Evolutionary conservation across 2,888 invertebrate genomes (phyloP).

Genomic region (Melikaiella ostensackeni): DNA sequence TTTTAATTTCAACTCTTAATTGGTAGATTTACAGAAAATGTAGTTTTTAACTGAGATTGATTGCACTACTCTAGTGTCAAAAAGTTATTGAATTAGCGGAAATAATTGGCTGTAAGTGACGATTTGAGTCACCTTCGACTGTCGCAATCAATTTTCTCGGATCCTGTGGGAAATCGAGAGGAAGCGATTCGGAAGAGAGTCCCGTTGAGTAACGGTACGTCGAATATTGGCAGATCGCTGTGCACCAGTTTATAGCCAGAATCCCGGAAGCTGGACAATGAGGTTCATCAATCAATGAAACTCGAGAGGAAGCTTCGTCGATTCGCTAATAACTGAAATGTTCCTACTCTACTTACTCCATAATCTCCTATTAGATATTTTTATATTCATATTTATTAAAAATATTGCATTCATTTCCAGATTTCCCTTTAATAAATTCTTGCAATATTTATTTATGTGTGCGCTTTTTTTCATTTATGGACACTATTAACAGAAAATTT

Average conservation of each 20-base stretch:
- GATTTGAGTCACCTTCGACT: conserved; percentile 34
- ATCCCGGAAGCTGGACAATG: conserved; percentile 46
- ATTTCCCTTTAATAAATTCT: too few relatives aligned
- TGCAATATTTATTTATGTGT: too few relatives aligned
- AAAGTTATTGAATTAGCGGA: conserved; percentile 38
- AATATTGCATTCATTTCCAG: too few relatives aligned
- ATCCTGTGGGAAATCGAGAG: conserved; percentile 37
- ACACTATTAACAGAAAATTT: too few relatives aligned
- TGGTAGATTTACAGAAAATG: background rate
- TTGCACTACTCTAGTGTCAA: conserved; percentile 24
- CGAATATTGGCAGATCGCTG: conserved; percentile 38
- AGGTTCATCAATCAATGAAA: conserved; percentile 48
- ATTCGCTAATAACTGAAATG: conserved; percentile 46
- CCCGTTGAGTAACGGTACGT: conserved; percentile 37
- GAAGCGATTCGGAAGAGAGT: conserved; percentile 32
- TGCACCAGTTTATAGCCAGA: conserved; percentile 34
- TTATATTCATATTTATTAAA: too few relatives aligned
- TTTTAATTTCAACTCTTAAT: background rate
- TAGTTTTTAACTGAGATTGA: conserved; percentile 5
- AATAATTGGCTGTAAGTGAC: conserved; percentile 36
- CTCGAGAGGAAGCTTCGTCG: conserved; percentile 41
- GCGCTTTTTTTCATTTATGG: too few relatives aligned
- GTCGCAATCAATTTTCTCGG: conserved; percentile 37
- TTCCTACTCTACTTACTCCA: background rate
- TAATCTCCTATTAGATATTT: background rate